Conservation (phyloP, 2,888 invertebrate genomes). For the Drosophila monieri region DNA sequence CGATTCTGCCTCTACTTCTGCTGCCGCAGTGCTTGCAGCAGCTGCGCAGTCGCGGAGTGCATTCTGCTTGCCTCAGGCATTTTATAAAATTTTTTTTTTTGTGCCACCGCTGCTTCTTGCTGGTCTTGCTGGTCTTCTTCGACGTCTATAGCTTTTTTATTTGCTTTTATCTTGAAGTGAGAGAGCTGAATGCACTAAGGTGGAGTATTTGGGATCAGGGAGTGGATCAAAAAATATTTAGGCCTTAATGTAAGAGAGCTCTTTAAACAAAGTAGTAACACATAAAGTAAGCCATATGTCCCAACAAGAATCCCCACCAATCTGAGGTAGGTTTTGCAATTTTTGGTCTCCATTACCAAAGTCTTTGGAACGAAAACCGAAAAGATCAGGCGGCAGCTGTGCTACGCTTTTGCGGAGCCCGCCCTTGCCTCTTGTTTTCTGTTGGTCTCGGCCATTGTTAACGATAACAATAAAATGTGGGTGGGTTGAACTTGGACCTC, state of each 20-base stretch:
- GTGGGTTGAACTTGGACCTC: conserved; percentile 79
- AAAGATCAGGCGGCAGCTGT: conserved; percentile 59
- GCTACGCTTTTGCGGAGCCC: conserved; percentile 39
- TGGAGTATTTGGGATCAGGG: conserved; percentile 13
- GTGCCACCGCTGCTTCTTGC: conserved; percentile 14
- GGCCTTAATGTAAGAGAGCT: neutral
- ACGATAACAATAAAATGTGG: conserved; percentile 77
- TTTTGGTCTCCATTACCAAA: conserved; percentile 10
- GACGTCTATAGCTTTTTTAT: conserved; percentile 48
- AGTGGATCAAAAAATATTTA: conserved; percentile 9
- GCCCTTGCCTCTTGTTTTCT: conserved; percentile 16
- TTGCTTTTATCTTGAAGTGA: conserved; percentile 70
- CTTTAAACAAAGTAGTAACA: neutral
- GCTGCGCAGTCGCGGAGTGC: conserved; percentile 52
- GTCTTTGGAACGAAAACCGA: neutral
- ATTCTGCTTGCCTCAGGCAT: conserved; percentile 71
- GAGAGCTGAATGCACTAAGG: conserved; percentile 41
- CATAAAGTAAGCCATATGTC: neutral
- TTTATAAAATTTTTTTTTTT: conserved; percentile 69
- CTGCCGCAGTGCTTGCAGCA: conserved; percentile 9
- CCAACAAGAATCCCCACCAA: neutral
- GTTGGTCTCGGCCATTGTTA: conserved; percentile 64
- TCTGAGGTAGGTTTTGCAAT: neutral
- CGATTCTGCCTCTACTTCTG: conserved; percentile 26
- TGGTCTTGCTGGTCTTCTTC: conserved; percentile 13